Evolutionary conservation across 2,113 vertebrate species (phyloP), one percentile per base, ranked within the genome.

Genomic region (Coracopsis vasa): DNA sequence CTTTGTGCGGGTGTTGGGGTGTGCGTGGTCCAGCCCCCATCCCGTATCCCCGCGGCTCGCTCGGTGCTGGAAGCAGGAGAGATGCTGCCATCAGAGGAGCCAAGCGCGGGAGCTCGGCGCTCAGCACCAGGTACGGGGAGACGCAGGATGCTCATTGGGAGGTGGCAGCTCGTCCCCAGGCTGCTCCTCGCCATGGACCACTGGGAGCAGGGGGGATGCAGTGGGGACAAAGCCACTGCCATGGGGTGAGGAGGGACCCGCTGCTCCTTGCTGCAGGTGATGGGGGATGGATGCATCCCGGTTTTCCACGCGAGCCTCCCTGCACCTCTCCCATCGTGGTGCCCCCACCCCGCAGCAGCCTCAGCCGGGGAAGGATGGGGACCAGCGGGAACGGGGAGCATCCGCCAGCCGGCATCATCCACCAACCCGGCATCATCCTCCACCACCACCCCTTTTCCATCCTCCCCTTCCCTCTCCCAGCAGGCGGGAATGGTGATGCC

Each of bases 161-260:
- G 90, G 80, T 0, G 84, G 56, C 2, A 88, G 85, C 7, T 62
- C 3, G 16, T 86, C 80, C 88, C 56, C 50, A 13, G 50, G 60
- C 17, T 71, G 84, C 80, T 92, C 45, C 92, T 84, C 60, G 4
- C 29, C 41, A 78, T 3, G 31, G 54, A 66, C 13, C 61, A 13
- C 47, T 13, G 17, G 37, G 19, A 67, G 45, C n/a, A 0, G 23
- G 15, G 86, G 33, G 56, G n/a, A 44, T 13, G 33, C 48, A 1
- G 16, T 1, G 51, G 95, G 88, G 91, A 93, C 93, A 95, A 96
- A 92, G 93, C 90, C 69, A 11, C 37, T 18, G 62, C 39, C 70
- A 1, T 67, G 37, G 7, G 60, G 45, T 2, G 80, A 83, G 67
- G 54, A 66, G 16, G 77, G 72, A 80, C 42, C 56, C 42, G 13